Conservation (phyloP, 2,797 vertebrate species). For the Smutsia temminckii region DNA sequence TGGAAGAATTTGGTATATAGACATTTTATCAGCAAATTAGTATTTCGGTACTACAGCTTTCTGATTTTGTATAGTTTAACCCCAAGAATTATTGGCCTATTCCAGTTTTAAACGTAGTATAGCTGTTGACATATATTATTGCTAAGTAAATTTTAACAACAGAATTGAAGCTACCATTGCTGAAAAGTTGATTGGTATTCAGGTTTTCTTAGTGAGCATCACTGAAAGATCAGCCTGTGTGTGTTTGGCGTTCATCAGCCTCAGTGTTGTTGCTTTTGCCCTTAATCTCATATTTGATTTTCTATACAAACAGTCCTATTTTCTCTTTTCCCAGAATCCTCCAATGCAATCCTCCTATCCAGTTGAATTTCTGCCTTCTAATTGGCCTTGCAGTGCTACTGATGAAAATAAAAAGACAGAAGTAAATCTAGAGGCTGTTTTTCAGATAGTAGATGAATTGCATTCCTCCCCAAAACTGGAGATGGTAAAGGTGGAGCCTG, state of each 20-base stretch:
- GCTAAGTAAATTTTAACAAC: slow-evolving; percentile 41
- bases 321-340: slow-evolving; percentile 81
- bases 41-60: slow-evolving; percentile 39
- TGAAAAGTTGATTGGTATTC: slow-evolving; percentile 50
- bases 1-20: slow-evolving; percentile 19
- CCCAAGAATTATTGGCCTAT: slow-evolving; percentile 26
- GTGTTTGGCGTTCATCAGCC: slow-evolving; percentile 52
- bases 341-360: slow-evolving; percentile 83
- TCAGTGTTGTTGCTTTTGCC: slow-evolving; percentile 67
- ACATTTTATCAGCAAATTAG: slow-evolving; percentile 26
- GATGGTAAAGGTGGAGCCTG: slow-evolving; percentile 83
- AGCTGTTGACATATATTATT: slow-evolving; percentile 23
- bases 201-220: slow-evolving; percentile 40
- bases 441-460: slow-evolving; percentile 88
- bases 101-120: slow-evolving; percentile 44
- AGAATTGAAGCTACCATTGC: slow-evolving; percentile 44
- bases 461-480: slow-evolving; percentile 78
- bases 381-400: slow-evolving; percentile 74
- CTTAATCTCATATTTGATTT: slow-evolving; percentile 69
- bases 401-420: slow-evolving; percentile 84
- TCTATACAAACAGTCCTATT: slow-evolving; percentile 72
- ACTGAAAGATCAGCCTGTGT: slow-evolving; percentile 39
- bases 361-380: slow-evolving; percentile 81
- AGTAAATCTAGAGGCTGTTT: slow-evolving; percentile 86
- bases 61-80: slow-evolving; percentile 42